These are phyloP conservation scores for Incurvaria masculella DNA, from an alignment of 2,888 invertebrate species.

Conservation along the genomic window DNA sequence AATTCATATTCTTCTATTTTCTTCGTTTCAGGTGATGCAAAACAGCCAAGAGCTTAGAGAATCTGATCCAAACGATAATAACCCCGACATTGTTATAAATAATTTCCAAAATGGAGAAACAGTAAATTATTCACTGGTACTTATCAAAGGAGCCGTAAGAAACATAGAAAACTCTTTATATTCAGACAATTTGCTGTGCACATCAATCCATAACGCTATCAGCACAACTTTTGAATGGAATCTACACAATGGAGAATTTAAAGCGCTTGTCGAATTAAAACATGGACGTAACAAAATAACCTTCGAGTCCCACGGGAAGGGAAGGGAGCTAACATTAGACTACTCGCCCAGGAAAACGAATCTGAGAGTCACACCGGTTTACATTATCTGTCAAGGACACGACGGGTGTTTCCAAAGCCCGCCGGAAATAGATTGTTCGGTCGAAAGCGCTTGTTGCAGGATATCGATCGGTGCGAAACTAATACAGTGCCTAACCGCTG, in stretches of 20 bases:
- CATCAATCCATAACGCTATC: constrained; percentile 35
- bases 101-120: constrained; percentile 62
- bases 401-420: constrained; percentile 76
- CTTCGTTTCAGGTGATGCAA: constrained; percentile 50
- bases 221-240: constrained; percentile 55
- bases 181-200: constrained; percentile 41
- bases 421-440: constrained; percentile 57
- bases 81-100: constrained; percentile 46
- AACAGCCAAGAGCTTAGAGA: constrained; percentile 32
- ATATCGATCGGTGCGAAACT: constrained; percentile 76
- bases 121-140: constrained; percentile 57
- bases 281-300: constrained; percentile 62
- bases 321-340: constrained; percentile 46
- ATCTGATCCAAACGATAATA: constrained; percentile 42
- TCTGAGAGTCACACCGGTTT: constrained; percentile 71
- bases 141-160: constrained; percentile 57
- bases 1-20: not conserved
- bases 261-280: constrained; percentile 61
- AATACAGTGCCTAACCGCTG: constrained; percentile 83
- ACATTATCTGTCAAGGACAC: constrained; percentile 78
- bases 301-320: constrained; percentile 53
- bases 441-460: constrained; percentile 70
- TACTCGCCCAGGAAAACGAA: constrained; percentile 59
- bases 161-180: constrained; percentile 36
- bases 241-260: constrained; percentile 65